Conservation (phyloP, 2,797 vertebrate genomes). For the Chiroxiphia lanceolata region DNA sequence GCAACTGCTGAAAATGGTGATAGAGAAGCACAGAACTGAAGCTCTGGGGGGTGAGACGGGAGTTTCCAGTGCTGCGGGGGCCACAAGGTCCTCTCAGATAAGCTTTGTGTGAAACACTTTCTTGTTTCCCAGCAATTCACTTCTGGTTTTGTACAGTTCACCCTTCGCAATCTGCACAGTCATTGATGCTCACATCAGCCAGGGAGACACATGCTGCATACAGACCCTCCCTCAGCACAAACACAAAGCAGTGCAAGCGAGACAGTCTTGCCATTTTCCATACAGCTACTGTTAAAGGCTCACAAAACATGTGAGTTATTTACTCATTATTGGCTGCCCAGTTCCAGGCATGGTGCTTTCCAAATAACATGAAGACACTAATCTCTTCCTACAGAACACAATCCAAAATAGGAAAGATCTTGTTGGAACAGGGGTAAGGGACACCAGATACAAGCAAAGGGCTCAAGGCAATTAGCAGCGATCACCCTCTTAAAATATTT, state of each 20-base stretch:
- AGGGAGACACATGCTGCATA: not conserved
- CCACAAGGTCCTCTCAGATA: not conserved
- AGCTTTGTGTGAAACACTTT: accelerated
- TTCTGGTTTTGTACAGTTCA: not conserved
- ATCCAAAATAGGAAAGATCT: conserved; percentile 28
- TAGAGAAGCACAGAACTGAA: not conserved
- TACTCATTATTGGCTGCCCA: conserved; percentile 11
- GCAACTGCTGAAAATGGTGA: not conserved
- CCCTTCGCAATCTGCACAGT: not conserved
- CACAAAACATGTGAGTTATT: not conserved
- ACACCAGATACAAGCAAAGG: not conserved
- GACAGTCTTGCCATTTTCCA: not conserved
- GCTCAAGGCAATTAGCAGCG: conserved; percentile 2
- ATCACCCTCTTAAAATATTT: conserved; percentile 14
- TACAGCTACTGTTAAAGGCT: conserved; percentile 8
- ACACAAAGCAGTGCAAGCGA: not conserved
- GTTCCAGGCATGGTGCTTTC: not conserved
- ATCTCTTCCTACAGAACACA: not conserved
- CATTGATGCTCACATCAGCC: not conserved
- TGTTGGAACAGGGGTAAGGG: not conserved
- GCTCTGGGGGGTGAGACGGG: not conserved
- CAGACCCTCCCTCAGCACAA: not conserved
- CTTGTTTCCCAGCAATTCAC: not conserved
- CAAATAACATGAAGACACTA: not conserved
- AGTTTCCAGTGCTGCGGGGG: not conserved